These are phyloP conservation scores for Calosoma granatense DNA, from an alignment of 1,140 invertebrate genomes.

Conservation along the genomic window DNA sequence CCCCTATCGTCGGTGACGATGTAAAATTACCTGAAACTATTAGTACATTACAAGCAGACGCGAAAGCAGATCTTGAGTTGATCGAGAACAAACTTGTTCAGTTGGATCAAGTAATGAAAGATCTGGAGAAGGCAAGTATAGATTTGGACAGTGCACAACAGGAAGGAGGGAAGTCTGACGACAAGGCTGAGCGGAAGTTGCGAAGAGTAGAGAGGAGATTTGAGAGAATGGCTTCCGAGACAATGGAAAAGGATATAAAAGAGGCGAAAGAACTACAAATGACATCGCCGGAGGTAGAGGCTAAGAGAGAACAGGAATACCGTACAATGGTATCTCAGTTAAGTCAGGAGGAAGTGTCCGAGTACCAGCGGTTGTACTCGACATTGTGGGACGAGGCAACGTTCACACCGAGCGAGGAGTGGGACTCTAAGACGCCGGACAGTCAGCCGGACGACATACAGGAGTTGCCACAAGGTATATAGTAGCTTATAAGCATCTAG, in stretches of 20 bases:
- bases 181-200: slow-evolving; percentile 31
- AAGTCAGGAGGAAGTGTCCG: slow-evolving; percentile 38
- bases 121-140: slow-evolving; percentile 24
- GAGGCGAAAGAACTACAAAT: slow-evolving; percentile 27
- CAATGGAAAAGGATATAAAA: slow-evolving; percentile 25
- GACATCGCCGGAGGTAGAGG: slow-evolving; percentile 31
- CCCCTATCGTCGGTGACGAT: not conserved
- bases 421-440: slow-evolving; percentile 34
- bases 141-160: not conserved
- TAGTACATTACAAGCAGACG: slow-evolving; percentile 18
- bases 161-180: slow-evolving; percentile 15
- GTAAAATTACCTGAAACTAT: slow-evolving; percentile 10
- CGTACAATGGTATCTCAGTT: slow-evolving; percentile 39
- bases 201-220: slow-evolving; percentile 45
- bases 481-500: not conserved
- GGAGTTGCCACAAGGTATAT: slow-evolving; percentile 36
- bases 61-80: slow-evolving; percentile 25
- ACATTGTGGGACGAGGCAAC: slow-evolving; percentile 38
- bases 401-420: slow-evolving; percentile 35
- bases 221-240: slow-evolving; percentile 42
- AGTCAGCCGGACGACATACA: slow-evolving; percentile 30
- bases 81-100: slow-evolving; percentile 31
- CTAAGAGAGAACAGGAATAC: slow-evolving; percentile 37
- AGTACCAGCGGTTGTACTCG: slow-evolving; percentile 35
- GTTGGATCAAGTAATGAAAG: slow-evolving; percentile 31